Base-by-base conservation (phyloP, 2,113 vertebrate species). In the Neoarius graeffei region DNA sequence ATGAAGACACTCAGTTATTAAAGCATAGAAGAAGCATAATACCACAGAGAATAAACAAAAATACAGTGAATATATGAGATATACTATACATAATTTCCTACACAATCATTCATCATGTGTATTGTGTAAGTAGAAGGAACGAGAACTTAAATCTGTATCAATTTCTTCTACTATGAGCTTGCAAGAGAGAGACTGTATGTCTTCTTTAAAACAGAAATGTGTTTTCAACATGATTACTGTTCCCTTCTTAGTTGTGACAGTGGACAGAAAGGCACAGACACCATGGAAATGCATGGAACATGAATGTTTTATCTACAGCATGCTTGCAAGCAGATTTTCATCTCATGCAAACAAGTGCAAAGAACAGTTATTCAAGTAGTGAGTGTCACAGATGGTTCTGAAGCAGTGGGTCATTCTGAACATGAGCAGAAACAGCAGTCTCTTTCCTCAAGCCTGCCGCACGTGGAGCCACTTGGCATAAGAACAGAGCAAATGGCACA, bases 41-140 rank as follows among this genome's bases (percentile, higher is more conserved):
- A 94, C 93, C 92, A 91, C 89, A 88, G 94, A 92, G 91, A 94
- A 92, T 96, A 95, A 95, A 96, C 95, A 96, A 95, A 94, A 92
- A 91, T 92, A 90, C 93, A 94, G 95, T 95, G 93, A 94, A 91
- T 73, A 90, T 74, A 93, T 90, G 92, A 86, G 87, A 91, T 89
- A 90, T 88, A 92, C 92, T 94, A 91, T 56, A 66, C 48, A 54
- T 42, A n/a, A 20, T 25, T n/a, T 64, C 69, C 42, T 11, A 87
- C 23, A 74, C 14, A 74, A 62, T n/a, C 27, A 42, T 50, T 4
- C 57, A 76, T 19, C 1, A 50, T 84, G n/a, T 84, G 25, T 69
- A 69, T 30, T 71, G 48, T 60, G 54, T 52, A 74, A 2, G 0
- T 35, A 73, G 67, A 71, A 84, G n/a, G 19, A 57, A 30, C 2